Evolutionary conservation across 2,888 invertebrate genomes (phyloP), one percentile per base, ranked within the genome.

Genomic region (Heliconius erato): DNA sequence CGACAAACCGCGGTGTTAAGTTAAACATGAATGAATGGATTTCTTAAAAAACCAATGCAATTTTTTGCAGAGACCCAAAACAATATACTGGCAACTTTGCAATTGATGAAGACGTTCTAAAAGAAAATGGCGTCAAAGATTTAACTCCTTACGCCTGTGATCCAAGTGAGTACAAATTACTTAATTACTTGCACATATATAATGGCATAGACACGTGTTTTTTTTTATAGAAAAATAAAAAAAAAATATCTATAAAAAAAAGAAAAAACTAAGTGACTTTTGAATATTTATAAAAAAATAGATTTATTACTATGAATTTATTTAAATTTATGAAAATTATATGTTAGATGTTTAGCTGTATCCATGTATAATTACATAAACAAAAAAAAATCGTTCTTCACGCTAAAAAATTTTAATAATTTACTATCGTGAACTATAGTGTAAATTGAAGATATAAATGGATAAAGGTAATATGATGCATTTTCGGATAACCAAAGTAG

Each of bases 81-180:
- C 94, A 96, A 3, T 97, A 97, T 88, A 98, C 98, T 0, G 99
- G 99, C 0, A 97, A 99, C 90, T 99, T 99, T 92, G 97, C 97
- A 54, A 97, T 99, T 77, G 99, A 99, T 91, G 99, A 99, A 89
- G 98, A 98, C 26, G 96, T 99, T 0, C 95, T 99, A 0, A 95
- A 91, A 85, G 96, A 97, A 12, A 98, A 97, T 80, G 99, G 99
- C 0, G 94, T 99, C 23, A 97, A 96, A 0, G 98, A 99, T 93
- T 95, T 99, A 35, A 97, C 97, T 3, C 97, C 98, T 67, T 99
- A 99, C 90, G 98, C 98, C 0, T 97, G 98, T 87, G 97, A 98
- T 89, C 98, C 98, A 65, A 97, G 98, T 97, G 92, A 94, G 95
- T 94, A 85, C 49, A 9, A 16, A 12, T 19, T 72, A 68, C 6